Evolutionary conservation across 2,797 vertebrate species (phyloP), one percentile per base, ranked within the genome.

Genomic region (Xenentodon cancila): DNA sequence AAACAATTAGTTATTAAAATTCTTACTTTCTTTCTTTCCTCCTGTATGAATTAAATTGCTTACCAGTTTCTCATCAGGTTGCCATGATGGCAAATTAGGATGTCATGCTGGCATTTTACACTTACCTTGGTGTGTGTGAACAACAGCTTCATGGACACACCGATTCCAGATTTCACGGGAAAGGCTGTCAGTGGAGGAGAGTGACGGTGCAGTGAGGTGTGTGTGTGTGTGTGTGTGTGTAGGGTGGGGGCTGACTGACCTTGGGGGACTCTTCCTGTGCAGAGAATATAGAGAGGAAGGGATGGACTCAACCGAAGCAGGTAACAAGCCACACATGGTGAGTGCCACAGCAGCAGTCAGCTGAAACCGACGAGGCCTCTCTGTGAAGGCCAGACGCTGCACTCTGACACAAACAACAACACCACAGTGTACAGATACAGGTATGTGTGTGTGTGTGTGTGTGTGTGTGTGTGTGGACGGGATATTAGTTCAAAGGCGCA

Each of bases 61-160:
- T 92, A 85, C 77, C 77, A 70, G 78, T 92, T 92, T 91, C 92
- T 88, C 82, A 89, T 93, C 18, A 1, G 45, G 95, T 97, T 95
- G 86, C 93, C 90, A 95, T 95, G 92, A 91, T 88, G 90, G 96
- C 93, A 93, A 94, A 96, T 94, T 91, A 90, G 89, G 88, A 94
- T 79, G 90, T 94, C 92, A 92, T 88, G 87, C 91, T 82, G 11
- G 92, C 80, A 89, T 94, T 94, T 95, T 95, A 94, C 94, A 93
- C 94, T 94, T 89, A 92, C 94, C 93, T 93, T 84, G 82, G 91
- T 91, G 93, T 90, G 77, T 91, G 86, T 64, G 84, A 84, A 85
- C 78, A 77, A 84, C 75, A 81, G 90, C 20, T 77, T 90, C 72
- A 59, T 68, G 63, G 90, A 93, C 92, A 93, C 90, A 94, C 90